These are phyloP conservation scores for Cavia porcellus DNA, from an alignment of 2,113 vertebrate genomes.

Conservation along the genomic window DNA sequence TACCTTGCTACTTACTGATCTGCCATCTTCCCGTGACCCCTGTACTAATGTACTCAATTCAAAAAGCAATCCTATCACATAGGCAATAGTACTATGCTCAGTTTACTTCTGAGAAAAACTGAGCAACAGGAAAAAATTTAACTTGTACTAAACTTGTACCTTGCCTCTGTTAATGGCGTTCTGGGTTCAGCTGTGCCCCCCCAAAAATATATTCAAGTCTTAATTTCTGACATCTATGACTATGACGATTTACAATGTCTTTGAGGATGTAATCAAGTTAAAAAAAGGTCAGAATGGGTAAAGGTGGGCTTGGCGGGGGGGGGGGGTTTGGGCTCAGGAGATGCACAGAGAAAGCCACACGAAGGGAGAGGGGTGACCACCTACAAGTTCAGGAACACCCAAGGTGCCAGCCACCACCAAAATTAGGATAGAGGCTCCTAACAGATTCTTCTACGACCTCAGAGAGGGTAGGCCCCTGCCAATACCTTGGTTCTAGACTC, in stretches of 20 bases:
- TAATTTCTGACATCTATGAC: background rate
- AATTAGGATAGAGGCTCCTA: background rate
- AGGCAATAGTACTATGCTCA: background rate
- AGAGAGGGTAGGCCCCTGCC: too few relatives aligned
- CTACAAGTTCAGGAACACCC: background rate
- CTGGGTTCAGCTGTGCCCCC: background rate
- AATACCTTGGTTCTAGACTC: background rate
- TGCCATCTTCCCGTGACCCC: too few relatives aligned
- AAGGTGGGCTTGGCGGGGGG: background rate
- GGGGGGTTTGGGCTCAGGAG: background rate
- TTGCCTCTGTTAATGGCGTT: background rate
- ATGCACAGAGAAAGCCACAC: fast-evolving
- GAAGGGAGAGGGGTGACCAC: background rate
- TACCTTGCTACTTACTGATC: too few relatives aligned
- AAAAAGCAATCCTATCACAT: background rate
- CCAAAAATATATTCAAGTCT: background rate
- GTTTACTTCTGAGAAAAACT: background rate
- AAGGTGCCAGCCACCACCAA: background rate
- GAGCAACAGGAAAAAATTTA: background rate
- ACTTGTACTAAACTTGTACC: background rate
- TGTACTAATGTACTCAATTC: background rate
- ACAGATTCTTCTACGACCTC: background rate
- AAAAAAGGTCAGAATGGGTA: background rate
- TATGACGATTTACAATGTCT: background rate
- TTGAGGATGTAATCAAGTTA: background rate